A percentile compares a stretch with the other conserved stretches of the same genome.
Conservation (phyloP, 1,140 invertebrate genomes). For the Hypsibius dujardini region DNA sequence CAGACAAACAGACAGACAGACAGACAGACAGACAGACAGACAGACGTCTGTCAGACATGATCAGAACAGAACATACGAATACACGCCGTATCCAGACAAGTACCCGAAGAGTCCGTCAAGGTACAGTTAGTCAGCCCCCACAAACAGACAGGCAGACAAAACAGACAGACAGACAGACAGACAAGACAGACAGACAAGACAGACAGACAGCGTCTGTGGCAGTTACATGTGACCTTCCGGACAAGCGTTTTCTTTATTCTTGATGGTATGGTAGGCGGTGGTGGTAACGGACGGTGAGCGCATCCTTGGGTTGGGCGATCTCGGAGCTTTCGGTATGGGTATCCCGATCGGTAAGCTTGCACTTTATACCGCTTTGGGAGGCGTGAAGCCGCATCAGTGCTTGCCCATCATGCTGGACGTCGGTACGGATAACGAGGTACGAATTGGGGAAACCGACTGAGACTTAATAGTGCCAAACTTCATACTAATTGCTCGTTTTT, state of each 20-base stretch:
- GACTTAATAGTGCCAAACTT: neutral
- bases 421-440: conserved; percentile 66
- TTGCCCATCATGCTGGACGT: conserved; percentile 79
- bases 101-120: neutral
- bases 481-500: neutral
- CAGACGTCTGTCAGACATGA: conserved; percentile 32
- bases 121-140: neutral
- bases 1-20: too few species aligned
- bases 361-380: conserved; percentile 75
- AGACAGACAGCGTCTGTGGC: too few species aligned
- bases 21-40: too few species aligned
- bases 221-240: neutral
- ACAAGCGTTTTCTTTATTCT: conserved; percentile 18
- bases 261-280: conserved; percentile 46
- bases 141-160: too few species aligned
- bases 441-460: neutral
- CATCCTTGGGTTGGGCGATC: conserved; percentile 78
- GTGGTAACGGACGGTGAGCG: conserved; percentile 86
- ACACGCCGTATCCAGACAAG: neutral
- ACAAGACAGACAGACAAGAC: too few species aligned
- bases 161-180: too few species aligned
- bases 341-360: conserved; percentile 85
- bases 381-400: conserved; percentile 78
- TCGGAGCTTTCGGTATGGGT: conserved; percentile 85
- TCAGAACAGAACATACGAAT: conserved; percentile 34